Conservation (phyloP, 2,797 vertebrate species). For the Champsocephalus gunnari region DNA sequence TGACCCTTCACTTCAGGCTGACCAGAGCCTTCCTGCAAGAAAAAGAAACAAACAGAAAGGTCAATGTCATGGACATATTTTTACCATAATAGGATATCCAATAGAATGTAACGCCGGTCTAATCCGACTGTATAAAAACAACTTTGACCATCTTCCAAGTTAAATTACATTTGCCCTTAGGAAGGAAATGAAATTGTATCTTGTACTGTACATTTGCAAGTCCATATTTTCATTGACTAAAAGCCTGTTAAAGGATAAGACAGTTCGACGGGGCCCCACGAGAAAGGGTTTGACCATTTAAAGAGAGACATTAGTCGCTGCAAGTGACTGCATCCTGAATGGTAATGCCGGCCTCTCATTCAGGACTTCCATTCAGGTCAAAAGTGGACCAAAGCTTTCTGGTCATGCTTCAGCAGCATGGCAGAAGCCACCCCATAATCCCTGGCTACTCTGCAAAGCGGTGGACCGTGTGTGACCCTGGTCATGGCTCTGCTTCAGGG, state of each 20-base stretch:
- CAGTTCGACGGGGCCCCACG: conserved; percentile 44
- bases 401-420: conserved; percentile 70
- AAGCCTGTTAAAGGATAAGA: conserved; percentile 58
- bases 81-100: conserved; percentile 66
- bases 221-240: conserved; percentile 57
- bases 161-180: conserved; percentile 32
- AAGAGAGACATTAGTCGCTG: conserved; percentile 75
- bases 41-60: conserved; percentile 68
- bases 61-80: conserved; percentile 58
- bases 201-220: conserved; percentile 15
- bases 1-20: conserved; percentile 66
- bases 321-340: conserved; percentile 74
- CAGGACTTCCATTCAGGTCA: conserved; percentile 69
- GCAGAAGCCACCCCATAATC: conserved; percentile 78
- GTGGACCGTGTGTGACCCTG: conserved; percentile 59
- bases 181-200: conserved; percentile 28
- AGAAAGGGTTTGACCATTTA: conserved; percentile 73
- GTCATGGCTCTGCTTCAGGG: conserved; percentile 47
- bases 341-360: conserved; percentile 71
- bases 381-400: conserved; percentile 64
- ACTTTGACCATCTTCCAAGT: conserved; percentile 22
- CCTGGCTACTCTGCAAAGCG: conserved; percentile 54
- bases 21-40: conserved; percentile 72
- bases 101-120: conserved; percentile 25
- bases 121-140: conserved; percentile 29